phyloP scores from a whole-genome alignment of 2,113 vertebrate genomes.

The Pomatorhinus ruficollis region DNA sequence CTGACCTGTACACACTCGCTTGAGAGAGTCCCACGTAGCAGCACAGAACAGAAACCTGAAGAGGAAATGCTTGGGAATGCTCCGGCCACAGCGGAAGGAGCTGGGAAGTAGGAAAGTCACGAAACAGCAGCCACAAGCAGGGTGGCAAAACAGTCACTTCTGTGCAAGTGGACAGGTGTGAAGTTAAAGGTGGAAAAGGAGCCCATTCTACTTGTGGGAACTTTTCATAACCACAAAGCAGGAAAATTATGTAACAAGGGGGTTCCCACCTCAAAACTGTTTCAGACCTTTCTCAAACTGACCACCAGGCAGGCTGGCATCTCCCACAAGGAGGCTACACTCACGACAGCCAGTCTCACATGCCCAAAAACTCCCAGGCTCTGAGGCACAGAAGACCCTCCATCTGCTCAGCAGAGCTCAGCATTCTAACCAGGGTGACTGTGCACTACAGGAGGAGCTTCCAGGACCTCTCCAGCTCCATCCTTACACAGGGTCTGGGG shows the following conservation, averaged over 20 bases:
- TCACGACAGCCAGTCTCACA: not conserved
- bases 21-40: not conserved
- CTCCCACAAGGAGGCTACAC: not conserved
- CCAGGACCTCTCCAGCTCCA: not conserved
- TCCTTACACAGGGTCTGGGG: not conserved
- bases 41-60: not conserved
- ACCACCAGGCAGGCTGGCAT: not conserved
- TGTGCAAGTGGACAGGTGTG: not conserved
- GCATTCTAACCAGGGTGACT: not conserved
- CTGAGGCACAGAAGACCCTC: not conserved
- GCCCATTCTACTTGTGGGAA: not conserved
- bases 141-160: not conserved
- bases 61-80: not conserved
- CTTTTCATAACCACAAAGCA: not conserved
- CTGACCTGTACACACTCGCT: not conserved
- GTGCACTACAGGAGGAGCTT: accelerated
- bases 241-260: not conserved
- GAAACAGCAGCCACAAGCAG: not conserved
- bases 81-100: not conserved
- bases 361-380: not conserved
- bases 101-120: not conserved
- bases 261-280: not conserved
- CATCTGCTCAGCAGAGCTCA: not conserved
- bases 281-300: not conserved
- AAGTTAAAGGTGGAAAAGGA: not conserved